phyloP scores from a whole-genome alignment of 2,113 vertebrate species.

The Euleptes europaea region DNA sequence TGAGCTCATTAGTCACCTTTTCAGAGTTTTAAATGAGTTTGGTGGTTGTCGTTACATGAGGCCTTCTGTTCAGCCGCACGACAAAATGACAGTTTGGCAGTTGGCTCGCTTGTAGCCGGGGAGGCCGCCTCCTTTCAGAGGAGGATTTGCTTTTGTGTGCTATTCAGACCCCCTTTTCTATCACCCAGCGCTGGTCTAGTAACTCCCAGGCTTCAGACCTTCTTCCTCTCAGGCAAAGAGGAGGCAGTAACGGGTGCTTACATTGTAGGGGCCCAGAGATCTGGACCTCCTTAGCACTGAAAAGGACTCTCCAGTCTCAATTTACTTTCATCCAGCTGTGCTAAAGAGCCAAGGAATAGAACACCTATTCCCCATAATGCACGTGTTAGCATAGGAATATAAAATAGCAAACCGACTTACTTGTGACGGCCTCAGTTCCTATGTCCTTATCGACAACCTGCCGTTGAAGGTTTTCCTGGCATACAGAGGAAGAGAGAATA shows the following conservation, averaged over 20 bases:
- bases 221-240: constrained; percentile 27
- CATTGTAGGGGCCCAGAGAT: background rate
- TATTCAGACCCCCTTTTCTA: constrained; percentile 19
- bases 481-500: background rate
- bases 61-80: constrained; percentile 65
- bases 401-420: background rate
- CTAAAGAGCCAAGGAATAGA: background rate
- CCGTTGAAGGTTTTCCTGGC: background rate
- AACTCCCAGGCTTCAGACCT: constrained; percentile 26
- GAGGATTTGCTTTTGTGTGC: constrained; percentile 44
- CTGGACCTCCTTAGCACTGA: background rate
- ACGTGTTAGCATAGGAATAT: no score
- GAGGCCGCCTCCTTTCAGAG: constrained; percentile 55
- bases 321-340: background rate
- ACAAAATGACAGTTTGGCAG: constrained; percentile 63
- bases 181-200: constrained; percentile 5
- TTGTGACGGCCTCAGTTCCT: background rate
- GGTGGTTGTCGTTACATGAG: constrained; percentile 74
- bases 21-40: constrained; percentile 81
- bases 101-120: constrained; percentile 63
- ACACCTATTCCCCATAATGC: no score
- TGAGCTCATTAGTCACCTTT: constrained; percentile 85
- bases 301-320: background rate
- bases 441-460: background rate
- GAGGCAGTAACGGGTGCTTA: background rate